These are phyloP conservation scores for Crenuchus spilurus DNA, from an alignment of 2,797 vertebrate genomes.

Conservation along the genomic window DNA sequence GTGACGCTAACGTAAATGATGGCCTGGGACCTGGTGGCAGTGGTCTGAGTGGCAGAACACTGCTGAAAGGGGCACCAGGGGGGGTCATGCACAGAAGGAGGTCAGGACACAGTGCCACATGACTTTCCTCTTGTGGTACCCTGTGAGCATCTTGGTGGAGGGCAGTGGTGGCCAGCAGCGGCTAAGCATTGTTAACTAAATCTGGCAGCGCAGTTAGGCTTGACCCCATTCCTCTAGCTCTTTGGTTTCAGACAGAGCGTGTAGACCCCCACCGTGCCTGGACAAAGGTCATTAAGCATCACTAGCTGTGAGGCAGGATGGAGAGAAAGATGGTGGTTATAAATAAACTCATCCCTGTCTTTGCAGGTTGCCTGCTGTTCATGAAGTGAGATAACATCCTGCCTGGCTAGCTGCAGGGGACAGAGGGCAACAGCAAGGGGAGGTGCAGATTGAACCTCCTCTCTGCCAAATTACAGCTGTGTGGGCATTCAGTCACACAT, in stretches of 20 bases:
- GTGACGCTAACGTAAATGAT: slow-evolving; percentile 33
- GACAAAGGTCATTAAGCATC: slow-evolving; percentile 42
- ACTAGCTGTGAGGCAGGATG: slow-evolving; percentile 36
- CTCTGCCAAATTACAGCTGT: slow-evolving; percentile 15
- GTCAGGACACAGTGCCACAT: background rate
- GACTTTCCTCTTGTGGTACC: slow-evolving; percentile 22
- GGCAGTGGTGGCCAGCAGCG: slow-evolving; percentile 34
- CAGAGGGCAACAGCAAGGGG: slow-evolving; percentile 2
- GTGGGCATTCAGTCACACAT: background rate
- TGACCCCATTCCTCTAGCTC: slow-evolving; percentile 41
- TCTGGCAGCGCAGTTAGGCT: slow-evolving; percentile 44
- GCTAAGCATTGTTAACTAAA: slow-evolving; percentile 49
- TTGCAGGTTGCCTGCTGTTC: slow-evolving; percentile 34
- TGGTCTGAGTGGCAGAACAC: slow-evolving; percentile 5
- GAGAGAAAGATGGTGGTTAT: slow-evolving; percentile 14
- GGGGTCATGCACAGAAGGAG: background rate
- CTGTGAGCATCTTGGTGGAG: slow-evolving; percentile 23
- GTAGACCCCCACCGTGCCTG: slow-evolving; percentile 1
- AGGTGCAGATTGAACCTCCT: background rate
- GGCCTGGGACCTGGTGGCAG: slow-evolving; percentile 10
- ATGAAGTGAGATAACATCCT: slow-evolving; percentile 34
- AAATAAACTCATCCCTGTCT: slow-evolving; percentile 29
- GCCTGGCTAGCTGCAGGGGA: slow-evolving; percentile 6
- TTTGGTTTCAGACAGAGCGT: slow-evolving; percentile 17
- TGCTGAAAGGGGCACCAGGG: background rate